Conservation (phyloP, 2,888 invertebrate genomes). For the Oscheius sp. region DNA sequence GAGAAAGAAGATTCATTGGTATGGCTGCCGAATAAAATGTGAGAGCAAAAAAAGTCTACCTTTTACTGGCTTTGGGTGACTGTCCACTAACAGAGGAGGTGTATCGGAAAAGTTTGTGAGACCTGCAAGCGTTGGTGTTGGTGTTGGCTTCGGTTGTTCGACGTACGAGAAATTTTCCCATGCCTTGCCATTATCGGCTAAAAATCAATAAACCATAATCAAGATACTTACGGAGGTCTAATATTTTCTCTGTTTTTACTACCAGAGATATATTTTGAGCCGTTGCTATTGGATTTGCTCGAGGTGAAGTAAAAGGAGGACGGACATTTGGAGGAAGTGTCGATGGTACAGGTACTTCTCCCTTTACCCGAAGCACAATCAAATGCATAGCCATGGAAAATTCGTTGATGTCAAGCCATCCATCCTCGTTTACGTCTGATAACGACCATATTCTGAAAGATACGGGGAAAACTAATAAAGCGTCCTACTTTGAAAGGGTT, state of each 20-base stretch:
- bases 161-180: constrained; percentile 18
- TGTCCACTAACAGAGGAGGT: constrained; percentile 65
- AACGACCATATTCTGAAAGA: constrained; percentile 61
- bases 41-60: too few relatives aligned
- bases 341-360: constrained; percentile 58
- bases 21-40: neutral
- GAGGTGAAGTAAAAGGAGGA: constrained; percentile 45
- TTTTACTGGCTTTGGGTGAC: constrained; percentile 60
- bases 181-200: neutral
- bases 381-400: constrained; percentile 70
- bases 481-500: constrained; percentile 48
- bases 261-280: neutral
- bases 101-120: constrained; percentile 63
- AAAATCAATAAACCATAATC: neutral
- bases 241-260: neutral
- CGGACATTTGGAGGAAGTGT: constrained; percentile 51
- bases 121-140: neutral
- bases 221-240: constrained; percentile 1
- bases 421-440: constrained; percentile 70
- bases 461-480: neutral
- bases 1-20: constrained; percentile 37
- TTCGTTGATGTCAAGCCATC: constrained; percentile 68
- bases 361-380: constrained; percentile 68
- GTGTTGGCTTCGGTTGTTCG: neutral
- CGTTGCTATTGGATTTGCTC: constrained; percentile 14